phyloP scores from a whole-genome alignment of 2,888 invertebrate genomes.

The Acanthosoma haemorrhoidale region DNA sequence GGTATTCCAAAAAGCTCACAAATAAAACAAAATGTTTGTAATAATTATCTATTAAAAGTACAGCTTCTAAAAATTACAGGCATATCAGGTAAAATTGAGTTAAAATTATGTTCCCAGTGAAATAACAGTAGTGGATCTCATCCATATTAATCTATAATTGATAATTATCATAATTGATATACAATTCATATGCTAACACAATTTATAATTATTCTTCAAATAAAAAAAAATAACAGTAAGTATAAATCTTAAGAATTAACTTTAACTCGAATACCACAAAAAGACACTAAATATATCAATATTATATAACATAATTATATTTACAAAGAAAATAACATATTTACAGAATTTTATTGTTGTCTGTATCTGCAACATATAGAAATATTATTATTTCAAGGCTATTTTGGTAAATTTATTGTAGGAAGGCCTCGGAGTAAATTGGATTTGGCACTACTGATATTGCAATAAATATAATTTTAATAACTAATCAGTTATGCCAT shows the following conservation, averaged over 20 bases:
- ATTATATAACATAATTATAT: conserved; percentile 19
- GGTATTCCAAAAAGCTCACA: no score
- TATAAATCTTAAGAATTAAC: background rate
- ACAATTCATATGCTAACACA: background rate
- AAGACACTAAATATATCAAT: background rate
- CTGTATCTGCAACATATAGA: conserved; percentile 13
- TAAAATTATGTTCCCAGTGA: conserved; percentile 18
- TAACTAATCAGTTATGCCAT: conserved; percentile 21
- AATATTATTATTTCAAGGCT: conserved; percentile 16
- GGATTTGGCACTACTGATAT: conserved; percentile 23
- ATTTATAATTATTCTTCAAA: background rate
- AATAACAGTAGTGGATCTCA: background rate
- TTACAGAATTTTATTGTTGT: conserved; percentile 17
- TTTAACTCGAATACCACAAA: background rate
- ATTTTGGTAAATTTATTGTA: conserved; percentile 21
- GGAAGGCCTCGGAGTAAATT: conserved; percentile 18
- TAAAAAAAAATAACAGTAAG: background rate
- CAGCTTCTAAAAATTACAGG: conserved; percentile 29
- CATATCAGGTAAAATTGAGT: conserved; percentile 15
- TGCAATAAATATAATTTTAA: conserved; percentile 5
- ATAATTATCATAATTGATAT: background rate
- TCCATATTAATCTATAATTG: conserved; percentile 7
- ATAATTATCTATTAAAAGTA: conserved; percentile 22
- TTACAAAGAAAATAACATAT: conserved; percentile 26
- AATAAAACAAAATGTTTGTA: no score